A percentile compares a stretch with the other conserved stretches of the same genome.
Evolutionary conservation across 2,797 vertebrate species (phyloP).

Genomic region (Schizothorax lantsangensis): DNA sequence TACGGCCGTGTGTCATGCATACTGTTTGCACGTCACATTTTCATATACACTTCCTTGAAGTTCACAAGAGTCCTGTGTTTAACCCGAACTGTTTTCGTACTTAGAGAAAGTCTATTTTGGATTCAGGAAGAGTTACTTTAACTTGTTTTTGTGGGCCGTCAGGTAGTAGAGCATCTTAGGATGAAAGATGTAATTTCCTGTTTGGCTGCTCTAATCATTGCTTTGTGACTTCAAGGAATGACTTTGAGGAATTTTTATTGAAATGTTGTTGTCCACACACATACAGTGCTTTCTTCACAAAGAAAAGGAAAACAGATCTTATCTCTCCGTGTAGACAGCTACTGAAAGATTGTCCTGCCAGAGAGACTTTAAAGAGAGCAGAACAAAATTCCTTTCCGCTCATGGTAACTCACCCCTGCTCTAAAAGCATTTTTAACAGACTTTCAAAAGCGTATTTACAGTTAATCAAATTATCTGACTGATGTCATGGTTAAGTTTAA

Average conservation of each 20-base stretch:
- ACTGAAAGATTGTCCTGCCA: constrained; percentile 34
- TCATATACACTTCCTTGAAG: constrained; percentile 22
- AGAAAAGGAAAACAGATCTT: constrained; percentile 33
- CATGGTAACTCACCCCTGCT: not conserved
- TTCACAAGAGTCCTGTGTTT: not conserved
- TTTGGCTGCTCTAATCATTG: constrained; percentile 45
- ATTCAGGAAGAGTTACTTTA: constrained; percentile 6
- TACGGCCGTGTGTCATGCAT: not conserved
- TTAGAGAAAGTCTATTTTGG: constrained; percentile 3
- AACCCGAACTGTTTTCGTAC: not conserved
- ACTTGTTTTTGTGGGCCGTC: constrained; percentile 31
- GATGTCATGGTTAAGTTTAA: constrained; percentile 25
- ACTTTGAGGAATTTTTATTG: constrained; percentile 42
- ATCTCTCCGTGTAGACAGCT: constrained; percentile 38
- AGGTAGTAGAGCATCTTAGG: not conserved
- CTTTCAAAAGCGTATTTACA: constrained; percentile 17
- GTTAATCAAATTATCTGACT: constrained; percentile 27
- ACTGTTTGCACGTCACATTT: constrained; percentile 18
- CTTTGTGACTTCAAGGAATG: constrained; percentile 32
- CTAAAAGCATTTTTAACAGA: constrained; percentile 28
- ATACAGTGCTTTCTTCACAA: constrained; percentile 4
- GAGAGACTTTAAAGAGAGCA: constrained; percentile 48
- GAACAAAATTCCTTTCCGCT: constrained; percentile 44
- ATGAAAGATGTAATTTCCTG: constrained; percentile 48
- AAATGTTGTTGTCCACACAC: constrained; percentile 9